phyloP scores from a whole-genome alignment of 2,113 vertebrate species.

The Callospermophilus lateralis region DNA sequence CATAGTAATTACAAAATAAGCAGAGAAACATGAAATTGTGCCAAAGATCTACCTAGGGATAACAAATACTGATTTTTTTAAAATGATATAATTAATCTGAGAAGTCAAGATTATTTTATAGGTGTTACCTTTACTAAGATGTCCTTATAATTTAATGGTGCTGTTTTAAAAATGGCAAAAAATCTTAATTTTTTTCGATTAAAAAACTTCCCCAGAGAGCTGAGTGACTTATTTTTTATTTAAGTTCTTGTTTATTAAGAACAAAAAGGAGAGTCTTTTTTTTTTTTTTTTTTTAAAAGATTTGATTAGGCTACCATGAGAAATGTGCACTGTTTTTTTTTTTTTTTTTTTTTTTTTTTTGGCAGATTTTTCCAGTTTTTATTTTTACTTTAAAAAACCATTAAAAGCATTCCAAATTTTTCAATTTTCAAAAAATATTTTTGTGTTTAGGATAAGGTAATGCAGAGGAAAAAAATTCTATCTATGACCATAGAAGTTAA shows the following conservation, averaged over 20 bases:
- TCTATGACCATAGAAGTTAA: background rate
- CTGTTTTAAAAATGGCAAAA: background rate
- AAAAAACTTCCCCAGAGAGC: background rate
- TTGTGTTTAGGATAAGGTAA: background rate
- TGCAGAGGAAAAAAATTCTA: constrained; percentile 4
- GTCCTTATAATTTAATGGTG: background rate
- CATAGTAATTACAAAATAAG: background rate
- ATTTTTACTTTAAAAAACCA: background rate
- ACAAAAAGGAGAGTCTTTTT: background rate
- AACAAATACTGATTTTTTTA: background rate
- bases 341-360: background rate
- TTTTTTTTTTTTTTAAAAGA: background rate
- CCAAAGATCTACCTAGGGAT: background rate
- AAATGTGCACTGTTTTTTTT: background rate
- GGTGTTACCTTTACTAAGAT: background rate
- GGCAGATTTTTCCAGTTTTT: background rate
- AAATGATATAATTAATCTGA: background rate
- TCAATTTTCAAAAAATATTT: constrained; percentile 9
- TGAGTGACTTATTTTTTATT: background rate
- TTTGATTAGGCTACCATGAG: background rate
- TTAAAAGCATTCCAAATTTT: constrained; percentile 1
- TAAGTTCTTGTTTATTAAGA: background rate
- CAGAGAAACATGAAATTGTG: background rate
- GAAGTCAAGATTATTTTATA: background rate
- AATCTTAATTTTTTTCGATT: too few species aligned